A percentile compares a stretch with the other conserved stretches of the same genome.
phyloP scores from a whole-genome alignment of 2,888 invertebrate species.

The Phalera bucephala region DNA sequence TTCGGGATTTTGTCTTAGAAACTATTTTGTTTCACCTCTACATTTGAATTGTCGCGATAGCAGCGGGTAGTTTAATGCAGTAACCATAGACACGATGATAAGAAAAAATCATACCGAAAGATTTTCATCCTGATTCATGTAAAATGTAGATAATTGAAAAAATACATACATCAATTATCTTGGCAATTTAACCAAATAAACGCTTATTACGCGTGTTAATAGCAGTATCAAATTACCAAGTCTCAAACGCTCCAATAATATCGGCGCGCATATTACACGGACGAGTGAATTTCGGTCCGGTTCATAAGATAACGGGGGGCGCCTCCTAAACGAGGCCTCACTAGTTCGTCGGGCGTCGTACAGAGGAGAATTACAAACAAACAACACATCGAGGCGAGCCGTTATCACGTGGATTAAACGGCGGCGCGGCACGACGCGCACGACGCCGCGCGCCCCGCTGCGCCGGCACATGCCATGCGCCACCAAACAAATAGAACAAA shows the following conservation, averaged over 20 bases:
- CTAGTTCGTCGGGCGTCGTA: conserved; percentile 40
- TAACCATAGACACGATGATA: too few species aligned
- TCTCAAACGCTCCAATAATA: conserved; percentile 36
- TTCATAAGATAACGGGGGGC: conserved; percentile 67
- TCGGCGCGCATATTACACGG: conserved; percentile 60
- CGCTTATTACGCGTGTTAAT: too few species aligned
- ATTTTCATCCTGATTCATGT: too few species aligned
- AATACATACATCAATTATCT: too few species aligned
- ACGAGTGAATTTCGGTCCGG: conserved; percentile 62
- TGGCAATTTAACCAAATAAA: too few species aligned
- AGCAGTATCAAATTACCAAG: neutral
- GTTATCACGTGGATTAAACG: conserved; percentile 57
- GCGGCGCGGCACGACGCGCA: conserved; percentile 37
- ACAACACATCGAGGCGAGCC: conserved; percentile 53
- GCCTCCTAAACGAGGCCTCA: conserved; percentile 74
- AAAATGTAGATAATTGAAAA: too few species aligned
- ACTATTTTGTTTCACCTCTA: too few species aligned
- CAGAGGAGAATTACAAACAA: conserved; percentile 63
- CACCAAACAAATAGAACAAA: conserved; percentile 2
- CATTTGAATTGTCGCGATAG: too few species aligned
- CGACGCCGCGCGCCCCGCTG: conserved; percentile 17
- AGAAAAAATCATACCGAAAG: too few species aligned
- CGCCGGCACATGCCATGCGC: conserved; percentile 1
- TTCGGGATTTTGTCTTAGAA: too few species aligned
- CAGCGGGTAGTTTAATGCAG: too few species aligned